Percentiles rank a stretch among this genome's conserved stretches.
These are phyloP conservation scores for Ophion obscuratus DNA, from an alignment of 2,888 invertebrate genomes.

Conservation along the genomic window DNA sequence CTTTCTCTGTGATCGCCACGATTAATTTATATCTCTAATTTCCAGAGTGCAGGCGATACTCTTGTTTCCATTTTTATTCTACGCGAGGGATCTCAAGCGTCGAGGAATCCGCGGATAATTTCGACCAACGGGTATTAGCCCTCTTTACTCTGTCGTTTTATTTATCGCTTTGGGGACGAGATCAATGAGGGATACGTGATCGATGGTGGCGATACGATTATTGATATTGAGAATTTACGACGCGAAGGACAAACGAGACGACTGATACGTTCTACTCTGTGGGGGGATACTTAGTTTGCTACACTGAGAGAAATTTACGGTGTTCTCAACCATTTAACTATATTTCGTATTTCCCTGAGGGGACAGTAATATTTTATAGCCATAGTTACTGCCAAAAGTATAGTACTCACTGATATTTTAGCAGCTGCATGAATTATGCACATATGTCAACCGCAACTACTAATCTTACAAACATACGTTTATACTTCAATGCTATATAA, in stretches of 20 bases:
- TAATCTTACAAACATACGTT: no score
- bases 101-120: conserved; percentile 31
- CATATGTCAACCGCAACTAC: no score
- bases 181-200: conserved; percentile 16
- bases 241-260: background rate
- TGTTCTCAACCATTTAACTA: no score
- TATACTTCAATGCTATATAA: no score
- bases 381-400: no score
- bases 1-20: conserved; percentile 32
- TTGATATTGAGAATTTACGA: background rate
- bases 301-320: no score
- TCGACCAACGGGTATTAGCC: background rate
- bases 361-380: no score
- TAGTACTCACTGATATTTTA: no score
- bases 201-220: conserved; percentile 19
- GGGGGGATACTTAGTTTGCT: no score
- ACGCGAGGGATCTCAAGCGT: conserved; percentile 40
- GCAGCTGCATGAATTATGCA: no score
- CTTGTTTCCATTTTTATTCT: conserved; percentile 23
- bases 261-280: no score
- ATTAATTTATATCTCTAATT: conserved; percentile 40
- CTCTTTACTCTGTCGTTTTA: background rate
- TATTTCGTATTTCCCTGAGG: no score
- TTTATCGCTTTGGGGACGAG: conserved; percentile 2
- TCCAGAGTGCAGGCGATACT: conserved; percentile 7